These are phyloP conservation scores for Mycalesis mineus DNA, from an alignment of 2,888 invertebrate species.

Conservation along the genomic window DNA sequence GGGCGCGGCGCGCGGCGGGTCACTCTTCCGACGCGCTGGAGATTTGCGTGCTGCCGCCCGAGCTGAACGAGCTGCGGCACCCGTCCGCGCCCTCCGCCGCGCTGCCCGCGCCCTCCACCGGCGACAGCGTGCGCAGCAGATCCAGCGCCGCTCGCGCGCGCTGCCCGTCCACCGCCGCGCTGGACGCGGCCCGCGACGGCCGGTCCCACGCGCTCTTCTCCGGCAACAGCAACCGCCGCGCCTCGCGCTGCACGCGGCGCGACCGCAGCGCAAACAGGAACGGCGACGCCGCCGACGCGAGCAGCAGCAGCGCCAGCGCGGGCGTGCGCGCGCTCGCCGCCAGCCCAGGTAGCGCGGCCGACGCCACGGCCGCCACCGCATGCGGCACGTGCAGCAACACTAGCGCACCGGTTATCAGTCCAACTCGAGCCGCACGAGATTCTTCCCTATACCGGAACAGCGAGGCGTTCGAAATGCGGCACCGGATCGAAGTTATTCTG, in stretches of 20 bases:
- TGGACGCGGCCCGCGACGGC: conserved; percentile 72
- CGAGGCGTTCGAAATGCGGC: conserved; percentile 90
- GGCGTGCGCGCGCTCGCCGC: conserved; percentile 69
- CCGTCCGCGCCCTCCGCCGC: conserved; percentile 63
- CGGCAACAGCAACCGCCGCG: conserved; percentile 53
- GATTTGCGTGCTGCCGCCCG: conserved; percentile 80
- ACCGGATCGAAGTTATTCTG: conserved; percentile 85
- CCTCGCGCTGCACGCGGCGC: conserved; percentile 32
- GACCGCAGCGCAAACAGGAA: conserved; percentile 65
- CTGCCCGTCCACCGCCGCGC: conserved; percentile 76
- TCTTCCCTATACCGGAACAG: conserved; percentile 92
- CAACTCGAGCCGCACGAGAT: conserved; percentile 90
- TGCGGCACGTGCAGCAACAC: conserved; percentile 87
- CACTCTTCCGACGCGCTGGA: conserved; percentile 80
- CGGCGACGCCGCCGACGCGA: conserved; percentile 83
- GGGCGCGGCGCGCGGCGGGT: conserved; percentile 41
- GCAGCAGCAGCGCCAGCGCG: conserved; percentile 76
- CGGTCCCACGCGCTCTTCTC: conserved; percentile 68
- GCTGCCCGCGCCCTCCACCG: conserved; percentile 57
- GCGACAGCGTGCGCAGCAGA: conserved; percentile 62
- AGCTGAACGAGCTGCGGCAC: conserved; percentile 81
- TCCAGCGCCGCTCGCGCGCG: conserved; percentile 67
- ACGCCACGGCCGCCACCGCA: conserved; percentile 57
- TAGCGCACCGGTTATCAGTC: conserved; percentile 80
- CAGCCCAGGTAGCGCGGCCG: conserved; percentile 73